A percentile compares a stretch with the other conserved stretches of the same genome.
Evolutionary conservation across 2,888 invertebrate species (phyloP).

Genomic region (Isoperla grammatica): DNA sequence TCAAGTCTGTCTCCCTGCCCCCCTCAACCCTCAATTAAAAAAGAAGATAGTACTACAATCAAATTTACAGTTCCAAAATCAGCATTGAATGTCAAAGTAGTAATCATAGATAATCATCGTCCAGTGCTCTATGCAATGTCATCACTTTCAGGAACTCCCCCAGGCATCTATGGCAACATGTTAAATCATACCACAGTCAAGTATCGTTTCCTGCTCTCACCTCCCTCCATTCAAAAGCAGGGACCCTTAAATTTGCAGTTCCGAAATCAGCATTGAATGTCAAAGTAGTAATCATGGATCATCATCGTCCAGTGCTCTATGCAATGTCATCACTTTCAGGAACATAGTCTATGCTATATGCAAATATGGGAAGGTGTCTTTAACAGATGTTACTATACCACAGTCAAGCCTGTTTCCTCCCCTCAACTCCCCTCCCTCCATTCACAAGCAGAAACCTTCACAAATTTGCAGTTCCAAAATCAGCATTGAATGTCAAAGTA

Average conservation of each 20-base stretch:
- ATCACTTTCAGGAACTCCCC: slow-evolving; percentile 34
- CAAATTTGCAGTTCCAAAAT: no score
- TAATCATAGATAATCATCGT: slow-evolving; percentile 44
- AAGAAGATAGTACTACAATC: no score
- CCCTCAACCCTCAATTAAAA: no score
- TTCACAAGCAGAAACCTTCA: no score
- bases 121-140: slow-evolving; percentile 43
- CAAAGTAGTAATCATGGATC: slow-evolving; percentile 40
- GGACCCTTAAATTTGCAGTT: no score
- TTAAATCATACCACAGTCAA: no score
- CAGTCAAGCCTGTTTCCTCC: no score
- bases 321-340: slow-evolving; percentile 37
- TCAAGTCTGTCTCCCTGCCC: no score
- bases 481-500: not conserved
- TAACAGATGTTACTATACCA: no score
- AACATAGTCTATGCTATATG: not conserved
- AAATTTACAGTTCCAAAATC: not conserved
- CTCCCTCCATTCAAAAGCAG: no score
- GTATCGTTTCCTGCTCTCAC: not conserved
- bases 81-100: slow-evolving; percentile 11
- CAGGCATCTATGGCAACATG: not conserved
- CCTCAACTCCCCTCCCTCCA: no score
- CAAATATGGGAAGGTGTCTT: no score
- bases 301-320: slow-evolving; percentile 47
- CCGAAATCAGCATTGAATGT: slow-evolving; percentile 29